These are phyloP conservation scores for Pseudorasbora parva DNA, from an alignment of 2,113 vertebrate genomes.

Conservation along the genomic window DNA sequence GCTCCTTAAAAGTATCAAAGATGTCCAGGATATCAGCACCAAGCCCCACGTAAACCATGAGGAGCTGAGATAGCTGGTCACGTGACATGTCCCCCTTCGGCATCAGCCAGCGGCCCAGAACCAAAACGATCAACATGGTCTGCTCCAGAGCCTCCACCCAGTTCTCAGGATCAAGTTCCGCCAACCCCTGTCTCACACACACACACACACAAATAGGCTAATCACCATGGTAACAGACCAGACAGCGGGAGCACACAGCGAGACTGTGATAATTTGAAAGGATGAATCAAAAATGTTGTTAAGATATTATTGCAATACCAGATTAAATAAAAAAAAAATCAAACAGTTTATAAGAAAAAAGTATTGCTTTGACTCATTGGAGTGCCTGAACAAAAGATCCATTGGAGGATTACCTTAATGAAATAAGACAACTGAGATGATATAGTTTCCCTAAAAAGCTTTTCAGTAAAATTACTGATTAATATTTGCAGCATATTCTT, in stretches of 20 bases:
- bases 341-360: conserved; percentile 25
- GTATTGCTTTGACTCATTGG: conserved; percentile 25
- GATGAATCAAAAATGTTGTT: conserved; percentile 32
- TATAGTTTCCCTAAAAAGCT: conserved; percentile 4
- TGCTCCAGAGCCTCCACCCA: conserved; percentile 77
- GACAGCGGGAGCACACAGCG: conserved; percentile 13
- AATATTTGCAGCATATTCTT: neutral
- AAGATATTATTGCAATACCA: conserved; percentile 6
- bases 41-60: conserved; percentile 76
- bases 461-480: conserved; percentile 22
- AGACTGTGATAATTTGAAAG: conserved; percentile 31
- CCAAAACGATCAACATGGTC: conserved; percentile 78
- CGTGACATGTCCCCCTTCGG: conserved; percentile 79
- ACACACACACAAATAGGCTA: conserved; percentile 41
- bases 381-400: conserved; percentile 24
- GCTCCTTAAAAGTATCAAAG: conserved; percentile 77
- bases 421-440: conserved; percentile 30
- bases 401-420: conserved; percentile 17
- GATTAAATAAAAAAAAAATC: conserved; percentile 20
- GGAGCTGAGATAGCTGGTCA: conserved; percentile 78
- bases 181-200: conserved; percentile 65
- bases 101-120: conserved; percentile 80
- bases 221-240: conserved; percentile 48
- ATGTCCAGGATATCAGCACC: conserved; percentile 80
- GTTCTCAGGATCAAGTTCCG: conserved; percentile 70